Conservation (phyloP, 2,797 vertebrate genomes). For the Molossus alvarezi region DNA sequence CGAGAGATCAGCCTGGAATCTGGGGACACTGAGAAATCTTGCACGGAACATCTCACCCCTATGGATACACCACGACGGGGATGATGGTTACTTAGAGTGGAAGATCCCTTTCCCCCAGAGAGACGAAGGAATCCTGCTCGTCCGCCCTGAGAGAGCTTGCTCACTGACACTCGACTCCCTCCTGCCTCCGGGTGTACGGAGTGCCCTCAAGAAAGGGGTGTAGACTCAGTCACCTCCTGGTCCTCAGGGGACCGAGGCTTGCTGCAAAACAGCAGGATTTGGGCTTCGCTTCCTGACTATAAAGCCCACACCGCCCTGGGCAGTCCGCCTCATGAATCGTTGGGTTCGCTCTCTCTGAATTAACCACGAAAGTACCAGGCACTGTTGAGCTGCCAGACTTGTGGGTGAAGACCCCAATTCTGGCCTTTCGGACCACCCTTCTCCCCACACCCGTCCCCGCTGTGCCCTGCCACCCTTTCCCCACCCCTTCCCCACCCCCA, state of each 20-base stretch:
- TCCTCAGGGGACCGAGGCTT: fast-evolving
- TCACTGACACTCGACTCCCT: fast-evolving
- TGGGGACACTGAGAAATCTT: background rate
- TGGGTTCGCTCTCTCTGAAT: background rate
- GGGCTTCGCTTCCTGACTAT: background rate
- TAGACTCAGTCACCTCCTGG: background rate
- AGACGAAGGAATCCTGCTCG: background rate
- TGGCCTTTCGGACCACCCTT: background rate
- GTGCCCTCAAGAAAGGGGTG: fast-evolving
- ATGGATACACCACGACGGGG: fast-evolving
- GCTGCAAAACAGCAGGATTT: background rate
- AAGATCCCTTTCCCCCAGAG: background rate
- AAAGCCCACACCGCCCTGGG: fast-evolving
- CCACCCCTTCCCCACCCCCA: too few species aligned
- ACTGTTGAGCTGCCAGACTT: fast-evolving
- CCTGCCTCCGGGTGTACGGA: fast-evolving
- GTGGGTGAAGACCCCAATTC: background rate
- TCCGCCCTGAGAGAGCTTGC: background rate
- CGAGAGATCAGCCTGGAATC: background rate
- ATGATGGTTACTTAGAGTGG: background rate
- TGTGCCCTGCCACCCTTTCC: too few species aligned
- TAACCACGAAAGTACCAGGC: fast-evolving
- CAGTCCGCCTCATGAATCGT: background rate
- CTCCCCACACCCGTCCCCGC: too few species aligned
- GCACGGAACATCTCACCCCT: background rate